Base-by-base conservation (phyloP, 2,888 invertebrate genomes). In the Lasioglossum vierecki region DNA sequence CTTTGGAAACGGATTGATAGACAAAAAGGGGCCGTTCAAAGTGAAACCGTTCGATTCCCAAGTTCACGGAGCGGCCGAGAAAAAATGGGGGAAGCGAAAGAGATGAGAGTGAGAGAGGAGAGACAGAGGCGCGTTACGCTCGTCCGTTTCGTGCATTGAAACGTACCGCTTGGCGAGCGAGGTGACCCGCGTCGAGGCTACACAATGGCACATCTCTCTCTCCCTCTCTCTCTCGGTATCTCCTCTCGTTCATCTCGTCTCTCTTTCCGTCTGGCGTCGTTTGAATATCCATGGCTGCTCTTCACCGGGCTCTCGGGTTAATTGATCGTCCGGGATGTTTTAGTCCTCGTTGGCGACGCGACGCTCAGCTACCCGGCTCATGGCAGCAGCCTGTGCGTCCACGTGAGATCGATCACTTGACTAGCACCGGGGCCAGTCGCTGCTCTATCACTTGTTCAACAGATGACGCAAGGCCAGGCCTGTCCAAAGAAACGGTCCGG, bases 271-370 rank as follows among this genome's bases (percentile, higher is more conserved):
- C 30, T 2, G 18, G 74, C 84, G 22, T 78, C 80, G 63, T 84
- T 80, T 77, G 75, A 85, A 78, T 75, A 74, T 85, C 76, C 77
- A 70, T 66, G 66, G 76, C 60, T 68, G 63, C 63, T 79, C 68
- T 82, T 78, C 66, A 41, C 68, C 68, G 57, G 41, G 76, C 53
- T 71, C 75, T 68, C 78, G 77, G 81, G 85, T 87, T 91, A 90
- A 90, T 90, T 91, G 91, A 91, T 91, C 88, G 85, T 75, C 81
- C 73, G 75, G 74, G 71, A 85, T 73, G 87, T 72, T 80, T 79
- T 78, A 83, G 78, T 83, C 79, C 79, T 79, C 82, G 82, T 74
- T 68, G 82, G 71, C 71, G 73, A 70, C 75, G 79, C 83, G 70
- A 60, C 75, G 78, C 39, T 76, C 79, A 60, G 79, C 76, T 79